These are phyloP conservation scores for Lumbricus terrestris DNA, from an alignment of 2,888 invertebrate genomes.

Conservation along the genomic window DNA sequence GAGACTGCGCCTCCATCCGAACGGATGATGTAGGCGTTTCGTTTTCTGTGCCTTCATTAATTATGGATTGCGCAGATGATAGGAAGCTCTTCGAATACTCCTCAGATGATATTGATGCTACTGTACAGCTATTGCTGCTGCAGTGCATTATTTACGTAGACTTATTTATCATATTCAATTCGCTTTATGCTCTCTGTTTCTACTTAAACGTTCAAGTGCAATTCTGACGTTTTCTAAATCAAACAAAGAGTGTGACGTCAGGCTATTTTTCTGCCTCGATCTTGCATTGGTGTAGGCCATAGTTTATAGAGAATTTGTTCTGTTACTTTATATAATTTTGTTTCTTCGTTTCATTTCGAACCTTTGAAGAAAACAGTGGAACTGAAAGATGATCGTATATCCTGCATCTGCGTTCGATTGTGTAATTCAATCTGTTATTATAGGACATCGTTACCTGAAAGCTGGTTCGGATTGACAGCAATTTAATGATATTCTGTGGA, in stretches of 20 bases:
- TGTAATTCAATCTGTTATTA: too few species aligned
- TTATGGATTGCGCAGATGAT: not conserved
- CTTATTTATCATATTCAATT: not conserved
- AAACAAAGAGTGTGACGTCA: not conserved
- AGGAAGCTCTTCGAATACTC: not conserved
- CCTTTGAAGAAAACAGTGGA: not conserved
- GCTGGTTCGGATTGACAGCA: not conserved
- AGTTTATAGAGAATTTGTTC: not conserved
- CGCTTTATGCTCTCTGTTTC: not conserved
- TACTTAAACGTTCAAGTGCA: not conserved
- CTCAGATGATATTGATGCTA: too few species aligned
- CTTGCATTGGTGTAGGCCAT: not conserved
- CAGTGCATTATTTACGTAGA: not conserved
- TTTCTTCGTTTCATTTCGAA: not conserved
- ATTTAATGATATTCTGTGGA: not conserved
- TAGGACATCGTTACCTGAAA: not conserved
- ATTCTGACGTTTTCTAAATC: not conserved
- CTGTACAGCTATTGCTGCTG: not conserved
- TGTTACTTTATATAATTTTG: not conserved
- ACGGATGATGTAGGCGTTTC: not conserved
- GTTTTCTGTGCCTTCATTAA: not conserved
- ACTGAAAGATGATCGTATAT: not conserved
- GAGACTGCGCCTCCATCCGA: not conserved
- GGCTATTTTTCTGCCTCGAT: not conserved
- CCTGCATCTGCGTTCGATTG: not conserved